Percentiles rank a stretch among this genome's conserved stretches.
Conservation (phyloP, 53 echinoderm and acorn worm species). For the Patiria pectinifera region DNA sequence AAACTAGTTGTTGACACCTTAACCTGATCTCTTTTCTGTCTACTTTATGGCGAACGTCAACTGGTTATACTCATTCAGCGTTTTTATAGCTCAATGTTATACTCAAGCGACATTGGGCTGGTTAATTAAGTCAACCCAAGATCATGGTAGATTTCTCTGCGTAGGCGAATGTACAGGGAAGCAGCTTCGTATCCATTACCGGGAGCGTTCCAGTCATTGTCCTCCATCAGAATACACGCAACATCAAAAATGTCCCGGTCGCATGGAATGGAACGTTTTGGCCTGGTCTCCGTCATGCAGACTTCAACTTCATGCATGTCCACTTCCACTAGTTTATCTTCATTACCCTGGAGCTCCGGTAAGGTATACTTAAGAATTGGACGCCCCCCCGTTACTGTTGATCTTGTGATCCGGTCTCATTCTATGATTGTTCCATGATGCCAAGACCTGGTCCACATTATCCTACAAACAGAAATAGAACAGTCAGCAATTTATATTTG, state of each 20-base stretch:
- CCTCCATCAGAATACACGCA: neutral
- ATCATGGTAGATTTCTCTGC: neutral
- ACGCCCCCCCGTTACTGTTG: neutral
- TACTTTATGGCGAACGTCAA: too few species aligned
- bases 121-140: too few species aligned
- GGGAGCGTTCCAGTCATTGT: neutral
- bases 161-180: neutral
- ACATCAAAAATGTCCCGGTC: neutral
- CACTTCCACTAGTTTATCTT: neutral
- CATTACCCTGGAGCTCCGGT: neutral
- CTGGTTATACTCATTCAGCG: too few species aligned
- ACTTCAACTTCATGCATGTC: neutral
- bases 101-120: too few species aligned
- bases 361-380: neutral
- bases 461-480: neutral
- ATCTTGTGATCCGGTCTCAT: neutral
- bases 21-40: too few species aligned
- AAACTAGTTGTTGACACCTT: too few species aligned
- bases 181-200: neutral
- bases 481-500: neutral
- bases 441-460: neutral
- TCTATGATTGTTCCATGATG: neutral
- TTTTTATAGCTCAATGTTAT: too few species aligned
- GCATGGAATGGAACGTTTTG: neutral
- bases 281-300: neutral